Percentiles rank a stretch among this genome's conserved stretches.
These are phyloP conservation scores for Pseudomyrmex flavicornis DNA, from an alignment of 1,140 invertebrate species.

Conservation along the genomic window DNA sequence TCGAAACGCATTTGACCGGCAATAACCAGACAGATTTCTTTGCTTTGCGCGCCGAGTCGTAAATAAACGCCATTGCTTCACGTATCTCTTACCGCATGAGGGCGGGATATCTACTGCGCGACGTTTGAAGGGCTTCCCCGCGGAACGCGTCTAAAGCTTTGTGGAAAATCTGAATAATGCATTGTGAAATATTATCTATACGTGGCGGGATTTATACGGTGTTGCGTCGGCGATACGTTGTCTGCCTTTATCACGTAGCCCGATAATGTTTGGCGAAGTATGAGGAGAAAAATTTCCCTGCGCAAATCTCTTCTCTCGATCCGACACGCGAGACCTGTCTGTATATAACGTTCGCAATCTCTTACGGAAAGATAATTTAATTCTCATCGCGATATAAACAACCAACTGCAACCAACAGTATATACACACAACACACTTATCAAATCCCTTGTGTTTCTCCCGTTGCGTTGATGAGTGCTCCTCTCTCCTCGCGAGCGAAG, in stretches of 20 bases:
- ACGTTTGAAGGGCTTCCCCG: slow-evolving; percentile 31
- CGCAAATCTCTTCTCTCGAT: slow-evolving; percentile 1
- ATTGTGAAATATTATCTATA: slow-evolving; percentile 60
- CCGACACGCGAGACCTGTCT: background rate
- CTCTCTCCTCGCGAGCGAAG: background rate
- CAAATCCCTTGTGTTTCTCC: too few relatives aligned
- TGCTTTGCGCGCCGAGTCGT: slow-evolving; percentile 27
- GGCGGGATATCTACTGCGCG: slow-evolving; percentile 14
- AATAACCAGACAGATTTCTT: slow-evolving; percentile 22
- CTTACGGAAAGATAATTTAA: background rate
- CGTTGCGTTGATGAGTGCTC: too few relatives aligned
- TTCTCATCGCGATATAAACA: background rate
- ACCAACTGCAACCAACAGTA: too few relatives aligned
- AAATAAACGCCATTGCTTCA: slow-evolving; percentile 43
- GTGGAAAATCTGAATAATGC: slow-evolving; percentile 60
- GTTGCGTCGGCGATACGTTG: slow-evolving; percentile 47
- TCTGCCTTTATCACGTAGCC: slow-evolving; percentile 31
- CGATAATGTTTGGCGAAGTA: slow-evolving; percentile 40
- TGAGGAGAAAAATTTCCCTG: slow-evolving; percentile 19
- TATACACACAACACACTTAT: too few relatives aligned
- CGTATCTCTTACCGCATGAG: slow-evolving; percentile 24
- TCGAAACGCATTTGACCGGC: slow-evolving; percentile 15
- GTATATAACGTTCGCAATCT: too few relatives aligned
- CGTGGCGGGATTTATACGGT: slow-evolving; percentile 50
- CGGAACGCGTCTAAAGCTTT: slow-evolving; percentile 37